Evolutionary conservation across 2,888 invertebrate genomes (phyloP), one percentile per base, ranked within the genome.

Genomic region (Caenorhabditis plicata): DNA sequence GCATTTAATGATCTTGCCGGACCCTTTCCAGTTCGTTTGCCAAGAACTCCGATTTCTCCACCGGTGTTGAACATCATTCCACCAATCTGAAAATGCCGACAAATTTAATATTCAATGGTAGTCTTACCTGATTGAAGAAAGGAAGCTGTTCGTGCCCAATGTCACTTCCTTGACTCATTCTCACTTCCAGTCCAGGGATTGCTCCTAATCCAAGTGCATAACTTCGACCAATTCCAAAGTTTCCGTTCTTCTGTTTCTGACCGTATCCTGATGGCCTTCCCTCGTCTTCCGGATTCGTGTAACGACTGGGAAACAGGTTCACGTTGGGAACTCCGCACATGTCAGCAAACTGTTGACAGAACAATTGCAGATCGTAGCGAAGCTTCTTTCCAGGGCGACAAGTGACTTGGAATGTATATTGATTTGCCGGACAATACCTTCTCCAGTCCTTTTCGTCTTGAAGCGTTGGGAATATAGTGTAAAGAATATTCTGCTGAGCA

Each of bases 161-260:
- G 36, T 72, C 72, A 1, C 69, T 58, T 46, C 72, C 72, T 25
- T 65, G 60, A 57, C 68, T 68, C 2, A 53, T 51, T 2, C 53
- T 26, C 11, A 72, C 38, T 26, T 64, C 65, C 42, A 72, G 48
- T 20, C 72, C 75, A 8, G 75, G 75, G 23, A 75, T 67, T 1
- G 63, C 60, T 39, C 75, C 75, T n/a, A 74, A 27, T 41, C 75
- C 75, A 43, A 74, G 61, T 20, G 66, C 74, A 41, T 70, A 73
- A 35, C 68, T 68, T 17, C 64, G 52, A 26, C 75, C 75, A 1
- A 73, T 40, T 25, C 75, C 75, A 15, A 75, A 56, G 22, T 75
- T 66, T 36, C 75, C 75, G 44, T 74, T 74, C 52, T 75, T 65
- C 58, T 75, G 75, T 42, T 75, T 75, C 53, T 75, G 75, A 11